phyloP scores from a whole-genome alignment of 2,888 invertebrate genomes.

The Eristalinus aeneus region DNA sequence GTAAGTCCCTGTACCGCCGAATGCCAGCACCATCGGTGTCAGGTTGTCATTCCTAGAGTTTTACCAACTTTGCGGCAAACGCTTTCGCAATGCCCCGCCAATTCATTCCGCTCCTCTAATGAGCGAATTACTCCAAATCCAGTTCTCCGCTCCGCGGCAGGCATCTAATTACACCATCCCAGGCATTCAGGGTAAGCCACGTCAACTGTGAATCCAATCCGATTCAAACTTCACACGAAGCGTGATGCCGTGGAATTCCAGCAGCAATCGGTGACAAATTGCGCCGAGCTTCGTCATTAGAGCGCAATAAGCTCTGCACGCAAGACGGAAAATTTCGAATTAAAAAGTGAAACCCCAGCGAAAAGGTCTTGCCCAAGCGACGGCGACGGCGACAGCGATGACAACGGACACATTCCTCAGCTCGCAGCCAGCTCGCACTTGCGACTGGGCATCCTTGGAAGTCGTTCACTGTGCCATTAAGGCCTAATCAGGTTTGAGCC shows the following conservation, averaged over 20 bases:
- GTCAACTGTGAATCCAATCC: constrained; percentile 5
- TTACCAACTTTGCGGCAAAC: neutral
- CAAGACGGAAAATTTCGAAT: constrained; percentile 36
- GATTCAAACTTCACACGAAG: constrained; percentile 49
- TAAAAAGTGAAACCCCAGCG: constrained; percentile 44
- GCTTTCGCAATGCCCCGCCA: constrained; percentile 12
- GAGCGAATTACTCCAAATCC: constrained; percentile 45
- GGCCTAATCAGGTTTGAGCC: constrained; percentile 63
- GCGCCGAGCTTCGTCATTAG: constrained; percentile 40
- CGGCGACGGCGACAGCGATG: neutral
- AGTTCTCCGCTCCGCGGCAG: neutral
- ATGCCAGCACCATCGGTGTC: neutral
- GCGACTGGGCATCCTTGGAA: constrained; percentile 21
- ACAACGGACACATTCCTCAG: constrained; percentile 31
- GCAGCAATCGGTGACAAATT: constrained; percentile 59
- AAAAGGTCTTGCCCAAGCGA: neutral
- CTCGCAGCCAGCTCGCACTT: constrained; percentile 20
- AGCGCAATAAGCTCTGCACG: constrained; percentile 33
- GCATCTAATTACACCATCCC: constrained; percentile 5
- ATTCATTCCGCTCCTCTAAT: constrained; percentile 36
- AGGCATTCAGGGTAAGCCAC: neutral
- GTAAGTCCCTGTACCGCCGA: neutral
- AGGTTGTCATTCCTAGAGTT: neutral
- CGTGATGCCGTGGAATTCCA: constrained; percentile 47
- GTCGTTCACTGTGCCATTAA: constrained; percentile 49